These are phyloP conservation scores for Tyrannus savana DNA, from an alignment of 2,113 vertebrate genomes.

Conservation along the genomic window DNA sequence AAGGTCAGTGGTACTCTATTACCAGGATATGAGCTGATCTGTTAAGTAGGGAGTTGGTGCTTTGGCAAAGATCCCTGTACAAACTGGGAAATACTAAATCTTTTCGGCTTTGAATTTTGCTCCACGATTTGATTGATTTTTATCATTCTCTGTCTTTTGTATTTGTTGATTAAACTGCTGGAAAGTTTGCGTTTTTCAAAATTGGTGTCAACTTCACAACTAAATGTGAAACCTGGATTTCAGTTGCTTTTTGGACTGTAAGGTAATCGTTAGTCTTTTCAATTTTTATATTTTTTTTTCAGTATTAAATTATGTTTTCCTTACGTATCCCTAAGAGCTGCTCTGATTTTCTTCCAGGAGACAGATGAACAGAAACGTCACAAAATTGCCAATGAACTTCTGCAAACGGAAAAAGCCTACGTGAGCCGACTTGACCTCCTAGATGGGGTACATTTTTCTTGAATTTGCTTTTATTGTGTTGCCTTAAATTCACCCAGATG, in stretches of 20 bases:
- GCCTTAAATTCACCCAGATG: background rate
- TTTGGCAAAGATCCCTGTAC: background rate
- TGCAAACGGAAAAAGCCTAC: slow-evolving; percentile 94
- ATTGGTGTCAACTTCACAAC: background rate
- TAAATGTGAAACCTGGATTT: background rate
- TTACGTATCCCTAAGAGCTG: background rate
- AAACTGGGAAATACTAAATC: background rate
- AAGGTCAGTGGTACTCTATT: background rate
- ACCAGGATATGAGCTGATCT: slow-evolving; percentile 11
- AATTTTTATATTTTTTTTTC: background rate
- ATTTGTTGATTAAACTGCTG: background rate
- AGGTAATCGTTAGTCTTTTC: background rate
- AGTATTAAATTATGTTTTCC: background rate
- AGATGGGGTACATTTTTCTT: slow-evolving; percentile 71
- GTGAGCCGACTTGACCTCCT: slow-evolving; percentile 90
- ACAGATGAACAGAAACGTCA: slow-evolving; percentile 94
- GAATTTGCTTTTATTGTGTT: background rate
- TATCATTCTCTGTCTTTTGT: background rate
- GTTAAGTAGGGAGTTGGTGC: background rate
- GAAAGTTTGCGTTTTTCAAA: background rate
- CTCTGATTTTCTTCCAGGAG: slow-evolving; percentile 77
- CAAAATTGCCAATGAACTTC: slow-evolving; percentile 94
- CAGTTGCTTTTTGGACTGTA: background rate
- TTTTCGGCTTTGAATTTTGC: background rate
- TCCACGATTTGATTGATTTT: background rate